Conservation (phyloP, 2,113 vertebrate species). For the Athene noctua region DNA sequence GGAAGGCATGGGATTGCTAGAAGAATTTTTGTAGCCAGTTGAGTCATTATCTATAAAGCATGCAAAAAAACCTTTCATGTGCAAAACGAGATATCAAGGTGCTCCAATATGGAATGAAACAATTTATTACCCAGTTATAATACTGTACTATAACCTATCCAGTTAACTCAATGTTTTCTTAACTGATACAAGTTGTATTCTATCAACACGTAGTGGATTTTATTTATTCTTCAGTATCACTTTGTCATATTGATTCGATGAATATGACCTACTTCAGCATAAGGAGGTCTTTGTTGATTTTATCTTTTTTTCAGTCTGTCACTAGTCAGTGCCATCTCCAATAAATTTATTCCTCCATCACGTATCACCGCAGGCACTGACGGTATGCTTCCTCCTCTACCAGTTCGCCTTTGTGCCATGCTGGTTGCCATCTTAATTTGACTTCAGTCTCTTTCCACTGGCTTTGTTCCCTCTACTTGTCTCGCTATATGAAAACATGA, state of each 20-base stretch:
- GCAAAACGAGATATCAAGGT: not conserved
- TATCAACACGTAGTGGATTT: not conserved
- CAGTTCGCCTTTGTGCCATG: not conserved
- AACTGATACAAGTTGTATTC: not conserved
- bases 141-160: not conserved
- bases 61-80: not conserved
- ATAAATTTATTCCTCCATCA: not conserved
- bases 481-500: not conserved
- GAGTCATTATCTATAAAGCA: not conserved
- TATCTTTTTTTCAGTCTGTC: not conserved
- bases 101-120: not conserved
- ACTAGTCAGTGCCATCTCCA: not conserved
- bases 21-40: not conserved
- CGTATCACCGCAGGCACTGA: not conserved
- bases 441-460: not conserved
- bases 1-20: not conserved
- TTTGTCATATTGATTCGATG: not conserved
- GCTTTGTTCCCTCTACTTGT: not conserved
- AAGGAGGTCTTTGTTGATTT: not conserved
- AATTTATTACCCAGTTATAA: not conserved
- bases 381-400: not conserved
- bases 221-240: not conserved
- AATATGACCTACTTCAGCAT: not conserved
- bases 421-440: not conserved
- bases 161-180: not conserved